A percentile compares a stretch with the other conserved stretches of the same genome.
Evolutionary conservation across 2,113 vertebrate species (phyloP).

Genomic region (Motacilla tschutschensis): DNA sequence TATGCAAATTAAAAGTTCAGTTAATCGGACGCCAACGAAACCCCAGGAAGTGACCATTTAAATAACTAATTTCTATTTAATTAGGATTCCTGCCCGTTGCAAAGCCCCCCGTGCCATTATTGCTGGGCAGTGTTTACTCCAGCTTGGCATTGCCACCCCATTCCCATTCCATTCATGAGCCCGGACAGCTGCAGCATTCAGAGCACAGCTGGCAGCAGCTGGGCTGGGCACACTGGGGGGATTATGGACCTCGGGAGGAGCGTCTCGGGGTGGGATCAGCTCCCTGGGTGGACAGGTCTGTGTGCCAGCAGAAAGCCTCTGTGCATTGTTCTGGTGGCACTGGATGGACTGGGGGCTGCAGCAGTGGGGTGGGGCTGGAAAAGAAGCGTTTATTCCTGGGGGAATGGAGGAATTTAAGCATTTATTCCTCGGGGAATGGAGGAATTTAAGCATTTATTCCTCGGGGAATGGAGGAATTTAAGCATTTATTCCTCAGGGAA

Average conservation of each 20-base stretch:
- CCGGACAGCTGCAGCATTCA: conserved; percentile 51
- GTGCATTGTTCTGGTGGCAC: neutral
- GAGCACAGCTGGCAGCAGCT: conserved; percentile 57
- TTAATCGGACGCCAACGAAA: conserved; percentile 66
- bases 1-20: conserved; percentile 70
- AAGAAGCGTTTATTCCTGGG: neutral
- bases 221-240: neutral
- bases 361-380: neutral
- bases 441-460: neutral
- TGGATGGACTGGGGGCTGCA: neutral
- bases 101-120: neutral
- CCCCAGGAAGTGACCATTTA: conserved; percentile 67
- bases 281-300: neutral
- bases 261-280: neutral
- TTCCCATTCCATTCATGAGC: neutral
- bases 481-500: too few species aligned
- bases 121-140: conserved; percentile 8
- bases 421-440: neutral
- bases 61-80: conserved; percentile 60
- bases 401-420: neutral
- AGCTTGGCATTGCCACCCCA: neutral
- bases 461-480: neutral
- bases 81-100: neutral
- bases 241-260: neutral
- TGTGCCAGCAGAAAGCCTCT: neutral